phyloP scores from a whole-genome alignment of 1,140 invertebrate species.

The Leptoteleia sp. region DNA sequence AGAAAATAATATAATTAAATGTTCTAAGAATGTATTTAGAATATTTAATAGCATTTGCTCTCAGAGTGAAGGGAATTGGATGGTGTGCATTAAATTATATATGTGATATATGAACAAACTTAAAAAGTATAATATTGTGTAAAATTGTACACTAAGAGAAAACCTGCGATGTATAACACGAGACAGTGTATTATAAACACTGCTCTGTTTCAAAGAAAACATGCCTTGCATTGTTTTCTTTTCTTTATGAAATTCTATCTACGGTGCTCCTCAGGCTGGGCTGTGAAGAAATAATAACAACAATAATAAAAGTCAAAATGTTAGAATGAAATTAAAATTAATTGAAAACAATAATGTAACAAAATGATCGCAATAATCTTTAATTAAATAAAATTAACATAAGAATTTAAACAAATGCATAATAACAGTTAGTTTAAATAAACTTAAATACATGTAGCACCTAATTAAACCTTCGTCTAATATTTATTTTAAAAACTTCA shows the following conservation, averaged over 20 bases:
- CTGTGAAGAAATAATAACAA: slow-evolving; percentile 77
- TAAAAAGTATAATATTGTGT: slow-evolving; percentile 14
- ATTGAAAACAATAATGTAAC: slow-evolving; percentile 57
- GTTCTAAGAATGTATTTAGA: too few species aligned
- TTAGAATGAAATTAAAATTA: slow-evolving; percentile 22
- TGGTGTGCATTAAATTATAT: too few species aligned
- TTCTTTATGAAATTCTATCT: slow-evolving; percentile 66
- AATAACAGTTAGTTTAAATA: neutral
- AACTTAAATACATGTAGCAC: neutral
- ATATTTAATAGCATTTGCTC: too few species aligned
- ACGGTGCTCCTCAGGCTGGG: slow-evolving; percentile 71
- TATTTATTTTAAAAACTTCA: too few species aligned
- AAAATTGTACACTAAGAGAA: slow-evolving; percentile 13
- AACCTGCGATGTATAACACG: slow-evolving; percentile 25
- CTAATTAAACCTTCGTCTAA: too few species aligned
- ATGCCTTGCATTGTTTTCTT: too few species aligned
- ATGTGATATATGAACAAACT: too few species aligned
- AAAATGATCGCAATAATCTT: slow-evolving; percentile 46
- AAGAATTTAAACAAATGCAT: slow-evolving; percentile 2
- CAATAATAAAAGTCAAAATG: slow-evolving; percentile 50
- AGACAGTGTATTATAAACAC: slow-evolving; percentile 17
- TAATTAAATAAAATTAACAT: slow-evolving; percentile 3
- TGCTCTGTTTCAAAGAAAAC: slow-evolving; percentile 18
- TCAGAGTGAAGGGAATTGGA: too few species aligned
- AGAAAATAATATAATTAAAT: too few species aligned